Evolutionary conservation across 2,888 invertebrate species (phyloP), one percentile per base, ranked within the genome.

Genomic region (Ormyrus pomaceus): DNA sequence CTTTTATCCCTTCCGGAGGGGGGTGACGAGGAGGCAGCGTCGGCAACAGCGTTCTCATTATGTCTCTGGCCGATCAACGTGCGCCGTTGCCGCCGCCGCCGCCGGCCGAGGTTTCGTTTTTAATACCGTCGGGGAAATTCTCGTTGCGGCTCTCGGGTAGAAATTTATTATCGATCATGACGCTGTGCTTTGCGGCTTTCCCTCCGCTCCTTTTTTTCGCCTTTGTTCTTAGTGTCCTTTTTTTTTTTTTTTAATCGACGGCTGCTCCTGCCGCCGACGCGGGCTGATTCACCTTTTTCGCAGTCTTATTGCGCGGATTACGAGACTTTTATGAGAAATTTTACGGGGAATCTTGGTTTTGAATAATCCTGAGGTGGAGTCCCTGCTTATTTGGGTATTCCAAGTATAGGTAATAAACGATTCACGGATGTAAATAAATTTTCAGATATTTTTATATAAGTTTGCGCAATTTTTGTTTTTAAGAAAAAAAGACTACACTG

Each of bases 101-200:
- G 34, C 34, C 34, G 34, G 34, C 34, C 61, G 61, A 34, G 59
- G 10, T 72, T 62, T 72, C 72, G 62, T 75, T 79, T 81, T 79
- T 64, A 72, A 75, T 79, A 71, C 48, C 66, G 61, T 10, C 19
- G 73, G 55, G 53, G 56, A 81, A 70, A 71, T 70, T 77, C 55
- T 66, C 61, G 5, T 80, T 76, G 58, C 62, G 56, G 48, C 34
- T 9, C 5, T 0, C 50, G 9, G 13, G 55, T 19, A 19, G 9
- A 66, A 64, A 69, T 66, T 75, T 79, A 75, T 79, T 75, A 75
- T 79, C 75, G 74, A 75, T 71, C 53, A 50, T 59, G 9, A 7
- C n/a, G 68, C 11, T 46, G 56, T 53, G n/a, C 58, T 72, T 59
- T 51, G n/a, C 59, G 6, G 6, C n/a, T 46, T 10, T 34, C 34